Evolutionary conservation across 92 coral and sea anemone species (phyloP), one percentile per base, ranked within the genome.

Genomic region (Epizoanthus stellaris): DNA sequence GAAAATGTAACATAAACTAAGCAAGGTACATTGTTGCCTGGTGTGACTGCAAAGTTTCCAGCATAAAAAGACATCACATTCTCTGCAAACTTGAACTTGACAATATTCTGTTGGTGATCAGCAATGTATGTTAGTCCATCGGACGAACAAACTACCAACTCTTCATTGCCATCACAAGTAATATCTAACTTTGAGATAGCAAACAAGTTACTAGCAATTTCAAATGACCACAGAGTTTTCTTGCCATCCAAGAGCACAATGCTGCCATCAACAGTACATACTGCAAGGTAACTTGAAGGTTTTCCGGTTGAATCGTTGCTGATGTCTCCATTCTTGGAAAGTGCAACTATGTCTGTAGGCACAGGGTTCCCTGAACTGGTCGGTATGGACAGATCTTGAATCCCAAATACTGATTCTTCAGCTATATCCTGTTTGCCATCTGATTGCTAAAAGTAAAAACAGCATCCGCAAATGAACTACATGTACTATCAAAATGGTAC

Each of bases 1-100:
- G 92, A 89, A 56, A 95, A 96, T n/a, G 98, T 96, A 71, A 93
- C 93, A 61, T 91, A 96, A 14, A 94, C 99, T 17, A 96, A 84
- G 43, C 98, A 91, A 16, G 99, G 98, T 3, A 86, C 90, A 71
- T 95, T 91, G 57, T 80, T 85, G 14, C 92, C 91, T 0, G 90
- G 67, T 13, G 79, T 75, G 47, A 87, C 83, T 1, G 97, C 93
- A 77, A 87, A 96, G 52, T 58, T 71, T 3, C 99, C 99, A 6
- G 96, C 96, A 81, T 91, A 80, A 63, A 96, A 96, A 3, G 98
- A 95, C 93, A 92, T 87, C 15, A 96, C 95, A 70, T 88, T 90
- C 77, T 94, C 97, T 10, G 90, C 91, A 79, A 96, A 91, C 61
- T 91, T 86, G 65, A 96, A 96, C 87, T 86, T 91, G 10, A 96